phyloP scores from a whole-genome alignment of 2,797 vertebrate species.

The Clarias fuscus region DNA sequence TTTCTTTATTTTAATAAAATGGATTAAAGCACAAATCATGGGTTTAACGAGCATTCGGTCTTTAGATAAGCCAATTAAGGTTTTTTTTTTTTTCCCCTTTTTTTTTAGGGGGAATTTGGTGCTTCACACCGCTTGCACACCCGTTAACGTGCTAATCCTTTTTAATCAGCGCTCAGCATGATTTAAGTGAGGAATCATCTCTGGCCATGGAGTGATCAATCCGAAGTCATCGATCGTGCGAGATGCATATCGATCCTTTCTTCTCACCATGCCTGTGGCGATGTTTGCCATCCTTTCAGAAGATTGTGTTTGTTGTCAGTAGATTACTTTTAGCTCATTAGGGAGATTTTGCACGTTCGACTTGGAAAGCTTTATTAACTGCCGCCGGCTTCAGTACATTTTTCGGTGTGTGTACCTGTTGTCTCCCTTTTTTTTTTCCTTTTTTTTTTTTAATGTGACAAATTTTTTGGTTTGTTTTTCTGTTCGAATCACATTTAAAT shows the following conservation, averaged over 20 bases:
- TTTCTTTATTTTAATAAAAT: background rate
- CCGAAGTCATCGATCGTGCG: conserved; percentile 46
- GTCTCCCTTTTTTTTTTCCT: background rate
- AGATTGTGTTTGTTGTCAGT: conserved; percentile 12
- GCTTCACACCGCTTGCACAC: conserved; percentile 24
- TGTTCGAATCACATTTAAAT: background rate
- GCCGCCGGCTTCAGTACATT: background rate
- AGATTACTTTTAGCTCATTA: conserved; percentile 30
- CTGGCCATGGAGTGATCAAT: conserved; percentile 46
- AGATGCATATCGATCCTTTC: conserved; percentile 48
- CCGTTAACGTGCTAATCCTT: conserved; percentile 13
- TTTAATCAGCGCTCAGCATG: conserved; percentile 35
- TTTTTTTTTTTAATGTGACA: background rate
- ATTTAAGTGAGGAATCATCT: conserved; percentile 49
- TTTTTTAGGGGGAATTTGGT: background rate
- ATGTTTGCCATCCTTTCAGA: conserved; percentile 21
- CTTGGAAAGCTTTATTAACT: conserved; percentile 8
- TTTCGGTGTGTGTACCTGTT: no score
- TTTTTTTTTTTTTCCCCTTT: background rate
- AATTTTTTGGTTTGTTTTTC: background rate
- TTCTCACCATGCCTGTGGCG: conserved; percentile 1
- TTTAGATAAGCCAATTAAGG: conserved; percentile 13
- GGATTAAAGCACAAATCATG: background rate
- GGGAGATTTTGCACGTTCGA: conserved; percentile 20
- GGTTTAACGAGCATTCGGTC: background rate